Conservation (phyloP, 2,888 invertebrate species). For the Euplagia quadripunctaria region DNA sequence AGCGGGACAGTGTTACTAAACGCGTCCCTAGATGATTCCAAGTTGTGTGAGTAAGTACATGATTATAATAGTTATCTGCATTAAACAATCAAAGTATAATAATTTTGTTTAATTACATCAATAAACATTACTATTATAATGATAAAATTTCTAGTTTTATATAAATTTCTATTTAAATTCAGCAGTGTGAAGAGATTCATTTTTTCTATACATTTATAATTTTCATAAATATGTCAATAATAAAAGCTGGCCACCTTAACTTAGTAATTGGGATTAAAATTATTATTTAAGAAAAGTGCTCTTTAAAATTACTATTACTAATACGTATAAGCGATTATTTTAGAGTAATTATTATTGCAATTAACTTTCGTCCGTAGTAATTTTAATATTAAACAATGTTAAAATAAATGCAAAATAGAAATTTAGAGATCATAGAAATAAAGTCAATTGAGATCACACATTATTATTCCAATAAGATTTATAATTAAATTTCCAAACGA, state of each 20-base stretch:
- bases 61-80: slow-evolving; percentile 36
- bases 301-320: slow-evolving; percentile 73
- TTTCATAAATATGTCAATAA: slow-evolving; percentile 65
- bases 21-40: slow-evolving; percentile 24
- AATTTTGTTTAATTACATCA: slow-evolving; percentile 48
- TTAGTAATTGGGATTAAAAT: slow-evolving; percentile 75
- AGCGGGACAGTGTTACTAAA: slow-evolving; percentile 26
- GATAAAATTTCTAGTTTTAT: slow-evolving; percentile 68
- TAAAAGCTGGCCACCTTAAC: slow-evolving; percentile 74
- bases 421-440: slow-evolving; percentile 82
- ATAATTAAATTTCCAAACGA: slow-evolving; percentile 67
- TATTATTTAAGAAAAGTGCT: slow-evolving; percentile 72
- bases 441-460: slow-evolving; percentile 80
- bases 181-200: slow-evolving; percentile 73
- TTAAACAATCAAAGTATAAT: slow-evolving; percentile 42
- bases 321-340: slow-evolving; percentile 77
- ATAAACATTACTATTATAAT: slow-evolving; percentile 66
- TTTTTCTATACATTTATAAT: slow-evolving; percentile 65
- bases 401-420: slow-evolving; percentile 79
- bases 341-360: slow-evolving; percentile 76
- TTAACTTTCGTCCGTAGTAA: slow-evolving; percentile 59
- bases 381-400: slow-evolving; percentile 62
- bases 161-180: slow-evolving; percentile 65
- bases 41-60: slow-evolving; percentile 28
- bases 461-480: slow-evolving; percentile 66